Base-by-base conservation (phyloP, 2,888 invertebrate species). In the Ernsta delagoae region DNA sequence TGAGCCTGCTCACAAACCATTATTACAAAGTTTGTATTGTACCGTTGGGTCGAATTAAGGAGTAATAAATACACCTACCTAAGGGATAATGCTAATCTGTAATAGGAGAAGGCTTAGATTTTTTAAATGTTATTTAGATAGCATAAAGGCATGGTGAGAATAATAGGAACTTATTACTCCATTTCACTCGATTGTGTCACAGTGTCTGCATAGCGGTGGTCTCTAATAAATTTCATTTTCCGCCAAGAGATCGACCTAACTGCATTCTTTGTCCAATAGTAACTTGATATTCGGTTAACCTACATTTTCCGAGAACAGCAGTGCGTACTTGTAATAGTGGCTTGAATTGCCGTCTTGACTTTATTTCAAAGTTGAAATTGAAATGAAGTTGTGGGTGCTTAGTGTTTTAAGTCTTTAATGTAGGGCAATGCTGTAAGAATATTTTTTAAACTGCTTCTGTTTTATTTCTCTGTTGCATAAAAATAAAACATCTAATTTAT, bases 181-280 rank as follows among this genome's bases (percentile, higher is more conserved):
- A n/a, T 16, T 53, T 24, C 63, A 43, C 63, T 68, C 57, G 62
- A 48, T 63, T 59, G 68, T 65, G 60, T 67, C 59, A 59, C 56
- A 63, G 77, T 75, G 77, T 62, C 68, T 54, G 61, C 61, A 68
- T 57, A 62, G 68, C 62, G 61, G 62, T 77, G 78, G 77, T 79
- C 78, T 75, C 79, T 79, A 77, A 72, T 83, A 84, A 87, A 86
- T 85, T 85, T 83, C 75, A 86, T 86, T 87, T 84, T 11, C 75
- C 75, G 73, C 75, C 76, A 78, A 78, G 80, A 81, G 80, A 79
- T 78, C 78, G 77, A 68, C 79, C 75, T 75, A 71, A 77, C 78
- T 80, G 80, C 81, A 75, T 78, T 79, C 78, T 76, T 79, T 78
- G 74, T 78, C 77, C 73, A 74, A 64, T 64, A 69, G 62, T 53